phyloP scores from a whole-genome alignment of 2,888 invertebrate species.

The Heliothis peltigera region DNA sequence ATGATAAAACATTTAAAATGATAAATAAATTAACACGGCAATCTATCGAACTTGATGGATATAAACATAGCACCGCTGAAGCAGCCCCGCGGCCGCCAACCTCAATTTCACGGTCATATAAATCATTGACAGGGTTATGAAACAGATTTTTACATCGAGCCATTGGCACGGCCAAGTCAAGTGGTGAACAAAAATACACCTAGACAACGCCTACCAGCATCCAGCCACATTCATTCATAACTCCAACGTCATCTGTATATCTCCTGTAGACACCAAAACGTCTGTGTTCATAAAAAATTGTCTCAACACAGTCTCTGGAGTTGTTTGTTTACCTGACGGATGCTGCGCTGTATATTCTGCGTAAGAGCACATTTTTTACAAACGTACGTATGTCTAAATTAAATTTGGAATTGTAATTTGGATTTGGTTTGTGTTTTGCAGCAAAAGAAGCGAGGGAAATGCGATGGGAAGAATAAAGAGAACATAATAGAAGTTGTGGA shows the following conservation, averaged over 20 bases:
- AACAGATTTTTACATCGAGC: constrained; percentile 82
- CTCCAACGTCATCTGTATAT: constrained; percentile 75
- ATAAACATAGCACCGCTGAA: constrained; percentile 23
- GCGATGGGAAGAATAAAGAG: constrained; percentile 80
- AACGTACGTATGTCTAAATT: constrained; percentile 4
- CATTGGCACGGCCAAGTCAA: constrained; percentile 84
- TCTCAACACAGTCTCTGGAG: constrained; percentile 55
- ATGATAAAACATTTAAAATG: not conserved
- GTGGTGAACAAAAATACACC: constrained; percentile 85
- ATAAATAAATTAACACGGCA: constrained; percentile 28
- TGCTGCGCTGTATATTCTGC: constrained; percentile 79
- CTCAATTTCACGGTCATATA: constrained; percentile 79
- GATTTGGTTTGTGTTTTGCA: constrained; percentile 65
- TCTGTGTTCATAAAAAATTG: constrained; percentile 69
- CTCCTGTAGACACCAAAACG: constrained; percentile 67
- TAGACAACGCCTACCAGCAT: constrained; percentile 81
- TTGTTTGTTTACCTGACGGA: constrained; percentile 63
- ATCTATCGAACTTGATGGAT: constrained; percentile 32
- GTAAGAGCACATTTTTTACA: constrained; percentile 65
- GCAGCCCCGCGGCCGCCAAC: constrained; percentile 65
- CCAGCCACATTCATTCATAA: constrained; percentile 81
- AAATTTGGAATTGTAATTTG: constrained; percentile 25
- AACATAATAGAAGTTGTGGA: constrained; percentile 75
- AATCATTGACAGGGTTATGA: constrained; percentile 83
- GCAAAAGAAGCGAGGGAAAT: constrained; percentile 83